phyloP scores from a whole-genome alignment of 2,797 vertebrate genomes.

The Percopsis omiscomaycus region DNA sequence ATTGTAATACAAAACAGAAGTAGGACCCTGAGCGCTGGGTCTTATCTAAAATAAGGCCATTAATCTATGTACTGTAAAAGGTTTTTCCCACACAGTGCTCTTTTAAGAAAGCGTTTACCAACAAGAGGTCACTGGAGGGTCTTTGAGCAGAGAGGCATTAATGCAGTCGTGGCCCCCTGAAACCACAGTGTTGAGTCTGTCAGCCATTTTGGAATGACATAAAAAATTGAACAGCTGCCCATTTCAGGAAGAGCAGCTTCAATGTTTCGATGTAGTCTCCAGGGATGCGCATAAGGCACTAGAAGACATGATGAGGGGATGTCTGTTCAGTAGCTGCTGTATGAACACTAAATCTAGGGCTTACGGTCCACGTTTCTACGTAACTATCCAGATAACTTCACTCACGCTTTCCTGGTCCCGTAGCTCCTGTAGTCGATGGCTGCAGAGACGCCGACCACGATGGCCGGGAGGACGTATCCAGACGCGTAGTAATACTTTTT shows the following conservation, averaged over 20 bases:
- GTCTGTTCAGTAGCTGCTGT: conserved; percentile 47
- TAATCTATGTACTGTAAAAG: conserved; percentile 75
- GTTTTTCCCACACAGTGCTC: conserved; percentile 71
- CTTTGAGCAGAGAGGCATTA: conserved; percentile 82
- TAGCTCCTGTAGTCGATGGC: conserved; percentile 98
- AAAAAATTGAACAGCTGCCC: conserved; percentile 72
- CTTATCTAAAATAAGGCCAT: conserved; percentile 67
- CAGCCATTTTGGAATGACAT: conserved; percentile 80
- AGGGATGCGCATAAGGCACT: conserved; percentile 45
- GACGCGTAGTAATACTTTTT: conserved; percentile 98
- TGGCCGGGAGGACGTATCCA: conserved; percentile 95
- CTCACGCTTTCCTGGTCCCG: conserved; percentile 94
- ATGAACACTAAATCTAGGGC: conserved; percentile 39
- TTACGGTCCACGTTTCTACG: conserved; percentile 33
- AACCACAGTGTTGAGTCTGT: conserved; percentile 81
- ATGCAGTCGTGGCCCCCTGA: conserved; percentile 65
- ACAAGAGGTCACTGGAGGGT: conserved; percentile 81
- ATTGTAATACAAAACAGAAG: conserved; percentile 34
- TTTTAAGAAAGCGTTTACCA: conserved; percentile 78
- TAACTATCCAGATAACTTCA: conserved; percentile 56
- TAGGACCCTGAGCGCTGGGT: conserved; percentile 45
- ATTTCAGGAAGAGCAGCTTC: conserved; percentile 55
- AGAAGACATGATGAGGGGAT: conserved; percentile 53
- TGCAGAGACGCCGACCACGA: conserved; percentile 94
- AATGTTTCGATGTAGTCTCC: conserved; percentile 58